Evolutionary conservation across 2,888 invertebrate genomes (phyloP).

Genomic region (Falcaria lacertinaria): DNA sequence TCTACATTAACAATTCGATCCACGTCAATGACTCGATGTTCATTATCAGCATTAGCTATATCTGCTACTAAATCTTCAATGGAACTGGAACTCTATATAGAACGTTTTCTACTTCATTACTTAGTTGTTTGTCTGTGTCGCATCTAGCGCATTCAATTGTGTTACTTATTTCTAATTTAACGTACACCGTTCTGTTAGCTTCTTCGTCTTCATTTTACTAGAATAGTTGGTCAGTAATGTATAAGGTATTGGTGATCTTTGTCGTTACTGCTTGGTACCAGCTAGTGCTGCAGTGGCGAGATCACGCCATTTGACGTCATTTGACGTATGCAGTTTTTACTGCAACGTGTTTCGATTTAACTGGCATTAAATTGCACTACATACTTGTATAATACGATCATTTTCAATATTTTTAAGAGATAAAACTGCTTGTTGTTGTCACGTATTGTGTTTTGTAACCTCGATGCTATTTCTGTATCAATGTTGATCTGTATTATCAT

Average conservation of each 20-base stretch:
- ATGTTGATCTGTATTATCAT: too few relatives aligned
- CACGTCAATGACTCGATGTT: constrained; percentile 4
- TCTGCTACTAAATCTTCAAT: neutral
- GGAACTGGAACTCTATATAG: neutral
- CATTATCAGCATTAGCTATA: neutral
- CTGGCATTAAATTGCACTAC: constrained; percentile 28
- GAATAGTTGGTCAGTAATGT: constrained; percentile 2
- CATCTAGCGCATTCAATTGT: neutral
- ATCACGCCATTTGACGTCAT: constrained; percentile 48
- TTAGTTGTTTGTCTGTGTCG: neutral
- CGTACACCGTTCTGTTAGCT: neutral
- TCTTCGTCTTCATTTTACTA: neutral
- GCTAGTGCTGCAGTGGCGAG: constrained; percentile 22
- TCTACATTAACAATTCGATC: neutral
- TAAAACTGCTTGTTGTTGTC: neutral
- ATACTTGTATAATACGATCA: constrained; percentile 15
- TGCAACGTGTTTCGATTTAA: constrained; percentile 35
- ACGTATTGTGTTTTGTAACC: neutral
- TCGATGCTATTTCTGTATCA: neutral
- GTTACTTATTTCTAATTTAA: neutral
- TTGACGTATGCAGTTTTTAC: constrained; percentile 21
- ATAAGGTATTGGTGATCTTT: neutral
- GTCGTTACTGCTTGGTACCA: constrained; percentile 8
- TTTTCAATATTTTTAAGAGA: neutral
- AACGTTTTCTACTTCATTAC: neutral